Evolutionary conservation across 2,113 vertebrate species (phyloP), one percentile per base, ranked within the genome.

Genomic region (Erinaceus europaeus): DNA sequence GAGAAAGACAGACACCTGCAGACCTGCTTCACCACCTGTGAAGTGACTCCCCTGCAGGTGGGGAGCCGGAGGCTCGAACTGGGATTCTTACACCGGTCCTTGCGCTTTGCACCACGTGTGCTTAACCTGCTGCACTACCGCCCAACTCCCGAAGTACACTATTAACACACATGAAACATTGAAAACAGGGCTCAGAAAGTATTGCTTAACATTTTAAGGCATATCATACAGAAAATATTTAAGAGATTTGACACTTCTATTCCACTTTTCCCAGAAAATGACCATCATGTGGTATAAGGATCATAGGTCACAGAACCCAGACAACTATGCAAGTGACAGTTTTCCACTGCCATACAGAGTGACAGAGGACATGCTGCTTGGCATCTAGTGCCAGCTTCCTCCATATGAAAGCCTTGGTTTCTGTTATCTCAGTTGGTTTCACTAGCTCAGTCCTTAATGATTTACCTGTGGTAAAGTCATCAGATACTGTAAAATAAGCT

Each of bases 381-480:
- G 71, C n/a, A 53, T 62, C 65, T 40, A 46, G 53, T 52, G 36
- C 38, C 20, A 69, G 17, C 1, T 55, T 4, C 13, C 29, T 65
- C 68, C 52, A 89, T 73, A 46, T 61, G 73, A 74, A 80, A 55
- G 5, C 1, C 13, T 48, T 75, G 10, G 6, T 5, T 71, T 62
- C 25, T 27, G 46, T 82, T 82, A 61, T 76, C 27, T 69, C 53
- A 53, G 48, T 83, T 68, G 73, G 21, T 72, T 57, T 84, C 38
- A 83, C 18, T 71, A 73, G 6, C 21, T 91, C 21, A 86, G 15
- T 10, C 46, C 83, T 73, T 88, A 91, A 76, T 64, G 50, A 69
- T 73, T 50, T n/a, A 42, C 53, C 32, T 5, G 0, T 69, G 21
- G 40, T 65, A 48, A 75, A 78, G 15, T 68, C 32, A 61, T 65